Conservation (phyloP, 2,888 invertebrate genomes). For the Syrista parreyssii region DNA sequence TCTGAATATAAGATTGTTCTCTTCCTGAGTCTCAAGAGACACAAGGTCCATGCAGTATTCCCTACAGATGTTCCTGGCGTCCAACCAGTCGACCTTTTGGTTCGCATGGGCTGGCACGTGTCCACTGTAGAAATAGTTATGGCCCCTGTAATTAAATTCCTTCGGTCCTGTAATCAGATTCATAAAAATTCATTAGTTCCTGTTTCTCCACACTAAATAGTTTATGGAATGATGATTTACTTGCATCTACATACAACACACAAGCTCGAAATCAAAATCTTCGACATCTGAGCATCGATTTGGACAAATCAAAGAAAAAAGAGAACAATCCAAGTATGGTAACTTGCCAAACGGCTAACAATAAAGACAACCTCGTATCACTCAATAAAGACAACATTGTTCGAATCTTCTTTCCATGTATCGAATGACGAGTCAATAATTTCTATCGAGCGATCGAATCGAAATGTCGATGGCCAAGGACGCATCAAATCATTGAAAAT, state of each 20-base stretch:
- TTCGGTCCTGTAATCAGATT: slow-evolving; percentile 79
- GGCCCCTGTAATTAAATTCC: slow-evolving; percentile 88
- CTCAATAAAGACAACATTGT: background rate
- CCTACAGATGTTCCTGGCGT: slow-evolving; percentile 90
- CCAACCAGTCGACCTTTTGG: slow-evolving; percentile 89
- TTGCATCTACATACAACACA: background rate
- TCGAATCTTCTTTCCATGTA: background rate
- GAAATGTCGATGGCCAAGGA: background rate
- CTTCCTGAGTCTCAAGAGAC: slow-evolving; percentile 89
- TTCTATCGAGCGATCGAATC: background rate
- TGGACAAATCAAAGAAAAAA: background rate
- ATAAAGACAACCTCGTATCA: background rate
- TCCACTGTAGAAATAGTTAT: slow-evolving; percentile 89
- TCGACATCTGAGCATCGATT: background rate
- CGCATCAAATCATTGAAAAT: background rate
- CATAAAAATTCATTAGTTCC: slow-evolving; percentile 27
- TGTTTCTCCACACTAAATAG: background rate
- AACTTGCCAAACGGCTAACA: background rate
- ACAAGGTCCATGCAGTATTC: slow-evolving; percentile 95
- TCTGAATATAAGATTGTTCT: slow-evolving; percentile 90
- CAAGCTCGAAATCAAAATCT: background rate
- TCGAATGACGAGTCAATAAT: background rate
- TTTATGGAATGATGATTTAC: background rate
- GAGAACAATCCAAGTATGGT: background rate
- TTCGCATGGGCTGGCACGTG: slow-evolving; percentile 83